A percentile compares a stretch with the other conserved stretches of the same genome.
Evolutionary conservation across 2,113 vertebrate species (phyloP).

Genomic region (Gallinago undulata): DNA sequence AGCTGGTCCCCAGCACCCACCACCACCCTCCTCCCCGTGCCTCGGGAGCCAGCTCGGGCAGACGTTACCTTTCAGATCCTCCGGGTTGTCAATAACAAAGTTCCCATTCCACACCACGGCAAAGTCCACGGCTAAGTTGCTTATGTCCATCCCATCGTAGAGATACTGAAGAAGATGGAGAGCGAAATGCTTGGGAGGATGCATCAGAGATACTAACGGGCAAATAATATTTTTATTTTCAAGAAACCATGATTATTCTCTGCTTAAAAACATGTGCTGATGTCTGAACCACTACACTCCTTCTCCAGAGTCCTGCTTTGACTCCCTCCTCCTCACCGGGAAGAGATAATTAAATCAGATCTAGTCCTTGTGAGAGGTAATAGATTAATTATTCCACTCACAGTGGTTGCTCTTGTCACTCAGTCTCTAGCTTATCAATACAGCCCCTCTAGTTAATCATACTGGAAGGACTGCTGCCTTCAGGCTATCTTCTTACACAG

Average conservation of each 20-base stretch:
- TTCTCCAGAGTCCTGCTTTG: neutral
- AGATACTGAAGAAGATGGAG: conserved; percentile 80
- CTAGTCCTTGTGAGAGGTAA: conserved; percentile 32
- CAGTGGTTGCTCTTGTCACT: conserved; percentile 16
- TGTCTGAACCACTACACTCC: neutral
- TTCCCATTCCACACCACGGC: conserved; percentile 99
- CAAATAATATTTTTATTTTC: neutral
- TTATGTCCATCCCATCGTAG: conserved; percentile 95
- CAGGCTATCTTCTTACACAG: neutral
- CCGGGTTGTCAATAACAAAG: conserved; percentile 97
- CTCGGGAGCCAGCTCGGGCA: neutral
- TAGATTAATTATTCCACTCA: conserved; percentile 50
- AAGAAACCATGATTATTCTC: neutral
- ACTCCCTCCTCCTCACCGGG: neutral
- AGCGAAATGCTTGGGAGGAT: neutral
- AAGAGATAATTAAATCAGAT: conserved; percentile 61
- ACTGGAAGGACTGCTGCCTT: neutral
- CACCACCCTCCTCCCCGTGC: neutral
- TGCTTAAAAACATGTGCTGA: neutral
- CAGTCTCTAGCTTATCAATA: conserved; percentile 21
- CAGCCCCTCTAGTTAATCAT: neutral
- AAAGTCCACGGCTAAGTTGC: conserved; percentile 93
- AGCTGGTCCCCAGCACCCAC: neutral
- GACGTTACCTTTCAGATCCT: conserved; percentile 88
- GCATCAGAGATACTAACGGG: neutral